Evolutionary conservation across 2,113 vertebrate genomes (phyloP), one percentile per base, ranked within the genome.

Genomic region (Prunella fulvescens): DNA sequence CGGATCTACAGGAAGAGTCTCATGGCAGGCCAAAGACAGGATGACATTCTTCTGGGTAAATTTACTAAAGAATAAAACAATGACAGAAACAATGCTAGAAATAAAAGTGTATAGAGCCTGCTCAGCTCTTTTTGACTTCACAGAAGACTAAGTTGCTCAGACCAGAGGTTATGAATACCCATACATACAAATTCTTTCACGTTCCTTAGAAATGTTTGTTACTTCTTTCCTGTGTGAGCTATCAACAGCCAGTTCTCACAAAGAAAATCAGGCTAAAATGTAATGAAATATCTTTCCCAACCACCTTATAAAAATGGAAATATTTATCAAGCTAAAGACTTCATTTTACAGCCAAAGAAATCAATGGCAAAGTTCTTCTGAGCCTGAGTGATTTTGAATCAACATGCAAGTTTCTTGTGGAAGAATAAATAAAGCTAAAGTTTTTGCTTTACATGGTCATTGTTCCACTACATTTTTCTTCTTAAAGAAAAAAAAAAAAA

Each of bases 391-490:
- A 8, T 65, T 79, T 82, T 65, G 61, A 95, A 90, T 82, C 29
- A 85, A 54, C 54, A n/a, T 14, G 4, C 12, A 58, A 42, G 35
- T 50, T 90, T 50, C 37, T 54, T 50, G 11, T 14, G 10, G 39
- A 69, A 76, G 19, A 94, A 95, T 73, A 95, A 97, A 88, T 72
- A 95, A 97, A 19, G 25, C 14, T 81, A 58, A 12, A 22, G 69
- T 89, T 96, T 70, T 94, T 96, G 91, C 42, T 64, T 51, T 78
- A 88, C 31, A 7, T 33, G 26, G 31, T 96, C 85, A 88, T 79
- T 88, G 29, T 84, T 97, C 79, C 92, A 79, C 67, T 70, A 79
- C 5, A 24, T 73, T 78, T 95, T 96, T 94, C 74, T 92, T 88
- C 37, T 76, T 58, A 91, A 96, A 89, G n/a, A 19, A 87, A 53